phyloP scores from a whole-genome alignment of 2,113 vertebrate species.

The Labeo catla region DNA sequence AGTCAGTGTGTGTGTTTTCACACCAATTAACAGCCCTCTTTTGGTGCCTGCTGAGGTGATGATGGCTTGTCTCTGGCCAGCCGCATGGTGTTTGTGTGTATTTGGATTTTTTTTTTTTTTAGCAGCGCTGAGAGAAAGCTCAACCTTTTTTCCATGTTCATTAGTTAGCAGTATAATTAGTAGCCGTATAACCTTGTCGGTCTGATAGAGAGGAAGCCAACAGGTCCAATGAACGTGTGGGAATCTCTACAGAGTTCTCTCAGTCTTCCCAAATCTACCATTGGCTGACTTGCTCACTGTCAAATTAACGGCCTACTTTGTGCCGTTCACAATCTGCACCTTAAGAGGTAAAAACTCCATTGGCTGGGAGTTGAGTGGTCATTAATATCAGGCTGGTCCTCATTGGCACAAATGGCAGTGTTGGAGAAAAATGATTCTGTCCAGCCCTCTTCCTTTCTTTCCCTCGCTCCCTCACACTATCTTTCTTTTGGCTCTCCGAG shows the following conservation, averaged over 20 bases:
- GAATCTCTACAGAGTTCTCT: background rate
- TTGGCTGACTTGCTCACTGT: background rate
- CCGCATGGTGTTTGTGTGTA: slow-evolving; percentile 32
- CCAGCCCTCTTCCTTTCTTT: slow-evolving; percentile 11
- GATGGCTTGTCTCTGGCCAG: slow-evolving; percentile 67
- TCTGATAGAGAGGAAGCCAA: slow-evolving; percentile 23
- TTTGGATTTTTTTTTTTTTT: slow-evolving; percentile 30
- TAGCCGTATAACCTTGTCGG: slow-evolving; percentile 44
- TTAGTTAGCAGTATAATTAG: slow-evolving; percentile 70
- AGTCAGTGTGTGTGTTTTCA: slow-evolving; percentile 67
- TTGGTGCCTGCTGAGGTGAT: slow-evolving; percentile 71
- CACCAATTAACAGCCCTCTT: slow-evolving; percentile 78
- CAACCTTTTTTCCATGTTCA: slow-evolving; percentile 62
- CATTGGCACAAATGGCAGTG: slow-evolving; percentile 52
- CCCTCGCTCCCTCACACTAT: slow-evolving; percentile 20
- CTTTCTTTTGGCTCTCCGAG: slow-evolving; percentile 31
- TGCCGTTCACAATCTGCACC: slow-evolving; percentile 7
- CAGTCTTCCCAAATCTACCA: slow-evolving; percentile 62
- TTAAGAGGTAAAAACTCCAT: slow-evolving; percentile 36
- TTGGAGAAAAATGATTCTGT: slow-evolving; percentile 68
- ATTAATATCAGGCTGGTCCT: slow-evolving; percentile 52
- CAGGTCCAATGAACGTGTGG: slow-evolving; percentile 10
- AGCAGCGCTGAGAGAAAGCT: background rate
- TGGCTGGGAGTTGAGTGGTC: slow-evolving; percentile 48
- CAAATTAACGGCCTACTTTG: slow-evolving; percentile 29